These are phyloP conservation scores for Pyralis farinalis DNA, from an alignment of 2,888 invertebrate species.

Conservation along the genomic window DNA sequence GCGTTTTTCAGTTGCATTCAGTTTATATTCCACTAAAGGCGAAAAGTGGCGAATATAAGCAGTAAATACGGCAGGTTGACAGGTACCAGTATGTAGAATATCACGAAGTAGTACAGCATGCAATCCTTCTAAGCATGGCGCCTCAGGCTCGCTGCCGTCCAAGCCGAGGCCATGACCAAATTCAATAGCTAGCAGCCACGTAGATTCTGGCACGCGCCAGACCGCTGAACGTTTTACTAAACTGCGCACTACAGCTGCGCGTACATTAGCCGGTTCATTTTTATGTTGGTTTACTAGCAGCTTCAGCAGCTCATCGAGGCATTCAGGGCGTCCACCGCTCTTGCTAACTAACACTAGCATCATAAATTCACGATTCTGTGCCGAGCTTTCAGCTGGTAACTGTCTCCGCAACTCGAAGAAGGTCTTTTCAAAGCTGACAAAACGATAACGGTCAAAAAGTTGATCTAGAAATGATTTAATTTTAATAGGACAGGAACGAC, in stretches of 20 bases:
- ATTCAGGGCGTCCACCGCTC: slow-evolving; percentile 41
- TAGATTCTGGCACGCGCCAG: slow-evolving; percentile 46
- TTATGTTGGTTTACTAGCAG: slow-evolving; percentile 33
- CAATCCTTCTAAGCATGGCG: slow-evolving; percentile 47
- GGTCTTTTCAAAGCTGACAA: slow-evolving; percentile 41
- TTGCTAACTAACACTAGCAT: slow-evolving; percentile 60
- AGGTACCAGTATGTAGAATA: slow-evolving; percentile 28
- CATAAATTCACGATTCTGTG: slow-evolving; percentile 49
- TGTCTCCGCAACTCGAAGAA: slow-evolving; percentile 42
- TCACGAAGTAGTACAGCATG: slow-evolving; percentile 49
- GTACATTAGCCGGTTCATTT: slow-evolving; percentile 49
- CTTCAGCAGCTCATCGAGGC: slow-evolving; percentile 37
- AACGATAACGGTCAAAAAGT: slow-evolving; percentile 51
- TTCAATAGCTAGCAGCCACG: slow-evolving; percentile 42
- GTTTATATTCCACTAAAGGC: slow-evolving; percentile 36
- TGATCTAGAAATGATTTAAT: slow-evolving; percentile 35
- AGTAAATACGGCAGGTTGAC: slow-evolving; percentile 23
- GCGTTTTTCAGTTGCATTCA: slow-evolving; percentile 20
- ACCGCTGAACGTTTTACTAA: slow-evolving; percentile 47
- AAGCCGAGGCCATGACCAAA: slow-evolving; percentile 50
- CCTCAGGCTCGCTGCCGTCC: slow-evolving; percentile 39
- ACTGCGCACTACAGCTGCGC: slow-evolving; percentile 53
- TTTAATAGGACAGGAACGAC: background rate
- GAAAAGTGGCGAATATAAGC: slow-evolving; percentile 41
- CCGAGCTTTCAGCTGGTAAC: slow-evolving; percentile 35